Percentiles rank a stretch among this genome's conserved stretches.
Conservation (phyloP, 2,888 invertebrate genomes). For the Parnassius orleans region DNA sequence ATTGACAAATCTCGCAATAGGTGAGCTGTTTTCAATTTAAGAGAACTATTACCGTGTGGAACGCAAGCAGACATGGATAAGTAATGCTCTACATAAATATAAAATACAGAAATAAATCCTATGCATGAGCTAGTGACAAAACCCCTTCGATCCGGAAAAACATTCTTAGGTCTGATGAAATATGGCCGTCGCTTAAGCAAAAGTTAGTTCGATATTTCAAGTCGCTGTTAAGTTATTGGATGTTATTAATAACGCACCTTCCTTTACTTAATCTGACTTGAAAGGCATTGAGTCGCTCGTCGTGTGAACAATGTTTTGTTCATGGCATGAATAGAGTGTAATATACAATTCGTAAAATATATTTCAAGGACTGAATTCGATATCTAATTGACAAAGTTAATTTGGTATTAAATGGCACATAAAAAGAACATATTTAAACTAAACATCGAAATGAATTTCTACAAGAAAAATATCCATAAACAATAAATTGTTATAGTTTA, state of each 20-base stretch:
- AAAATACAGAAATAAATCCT: slow-evolving; percentile 46
- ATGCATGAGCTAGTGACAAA: slow-evolving; percentile 57
- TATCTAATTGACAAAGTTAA: not conserved
- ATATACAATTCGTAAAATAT: not conserved
- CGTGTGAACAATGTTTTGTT: slow-evolving; percentile 69
- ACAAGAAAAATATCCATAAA: slow-evolving; percentile 14
- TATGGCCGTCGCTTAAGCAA: slow-evolving; percentile 75
- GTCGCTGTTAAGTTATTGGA: slow-evolving; percentile 73
- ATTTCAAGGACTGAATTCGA: not conserved
- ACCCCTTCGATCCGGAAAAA: slow-evolving; percentile 72
- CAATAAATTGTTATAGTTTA: slow-evolving; percentile 22
- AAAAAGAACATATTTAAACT: not conserved
- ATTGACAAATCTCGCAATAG: too few species aligned
- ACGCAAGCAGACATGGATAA: slow-evolving; percentile 5
- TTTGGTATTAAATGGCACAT: not conserved
- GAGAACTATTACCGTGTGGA: not conserved
- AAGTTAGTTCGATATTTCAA: slow-evolving; percentile 78
- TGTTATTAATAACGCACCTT: slow-evolving; percentile 77
- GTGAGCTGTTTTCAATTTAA: too few species aligned
- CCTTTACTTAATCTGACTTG: slow-evolving; percentile 79
- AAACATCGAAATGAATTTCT: not conserved
- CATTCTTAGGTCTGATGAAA: slow-evolving; percentile 72
- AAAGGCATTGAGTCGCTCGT: slow-evolving; percentile 71
- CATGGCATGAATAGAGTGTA: slow-evolving; percentile 56
- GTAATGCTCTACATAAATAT: slow-evolving; percentile 23